Evolutionary conservation across 2,888 invertebrate species (phyloP), one percentile per base, ranked within the genome.

Genomic region (Cataglyphis cursor): DNA sequence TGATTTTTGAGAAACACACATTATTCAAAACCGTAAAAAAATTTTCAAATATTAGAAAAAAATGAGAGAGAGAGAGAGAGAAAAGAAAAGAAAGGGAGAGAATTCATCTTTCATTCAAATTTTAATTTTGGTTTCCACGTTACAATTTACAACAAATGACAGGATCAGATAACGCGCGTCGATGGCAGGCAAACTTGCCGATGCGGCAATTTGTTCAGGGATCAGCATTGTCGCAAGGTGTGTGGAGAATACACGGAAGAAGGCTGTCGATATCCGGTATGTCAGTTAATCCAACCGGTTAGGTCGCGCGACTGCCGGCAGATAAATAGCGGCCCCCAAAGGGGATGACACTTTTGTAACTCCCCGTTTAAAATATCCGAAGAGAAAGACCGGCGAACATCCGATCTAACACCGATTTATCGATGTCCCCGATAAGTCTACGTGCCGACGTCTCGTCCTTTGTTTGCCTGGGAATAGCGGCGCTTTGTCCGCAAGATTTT

Each of bases 251-350:
- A 70, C 57, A 44, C 48, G 59, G 8, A 28, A 28, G 41, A 28
- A 28, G 57, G 68, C 41, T 78, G 78, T 78, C 78, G 57, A 78
- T 78, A 78, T 70, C 72, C 57, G 54, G 70, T 21, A 78, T n/a
- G 70, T 70, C 70, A 78, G 41, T 70, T 70, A 57, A 70, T 70
- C 57, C 57, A 31, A 35, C 15, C 68, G 28, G n/a, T 31, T 31
- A 31, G 31, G 31, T 48, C n/a, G 48, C 61, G 35, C 24, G 35
- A n/a, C 41, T 21, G 21, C 21, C 10, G 41, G 70, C 41, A 57
- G 57, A 57, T 68, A 78, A 78, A 78, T 68, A 78, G 41, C 68
- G 28, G 6, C 2, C 12, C 28, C 9, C 10, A 41, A 57, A 21
- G 70, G 41, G 41, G 12, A 4, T 38, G 57, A 28, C 57, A 78